Percentiles rank a stretch among this genome's conserved stretches.
Conservation (phyloP, 2,888 invertebrate genomes). For the Amphimallon solstitiale region DNA sequence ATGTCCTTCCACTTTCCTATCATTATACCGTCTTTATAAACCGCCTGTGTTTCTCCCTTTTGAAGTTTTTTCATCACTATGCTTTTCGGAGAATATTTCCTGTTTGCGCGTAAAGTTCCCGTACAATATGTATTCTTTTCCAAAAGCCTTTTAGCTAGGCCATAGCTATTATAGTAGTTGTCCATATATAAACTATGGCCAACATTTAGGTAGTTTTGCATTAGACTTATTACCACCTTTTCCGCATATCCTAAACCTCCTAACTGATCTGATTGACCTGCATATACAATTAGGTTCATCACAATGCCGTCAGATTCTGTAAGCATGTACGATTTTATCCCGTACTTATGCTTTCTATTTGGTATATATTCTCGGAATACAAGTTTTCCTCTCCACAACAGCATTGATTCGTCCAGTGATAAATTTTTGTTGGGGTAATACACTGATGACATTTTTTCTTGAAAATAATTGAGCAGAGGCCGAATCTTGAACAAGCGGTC, state of each 20-base stretch:
- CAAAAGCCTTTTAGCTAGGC: too few relatives aligned
- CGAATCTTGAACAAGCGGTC: too few relatives aligned
- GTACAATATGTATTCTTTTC: too few relatives aligned
- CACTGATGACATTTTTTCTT: background rate
- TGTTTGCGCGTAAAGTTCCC: too few relatives aligned
- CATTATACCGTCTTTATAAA: too few relatives aligned
- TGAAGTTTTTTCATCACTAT: too few relatives aligned
- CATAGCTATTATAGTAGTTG: too few relatives aligned
- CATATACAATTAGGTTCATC: background rate
- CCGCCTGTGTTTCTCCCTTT: too few relatives aligned
- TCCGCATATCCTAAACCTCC: background rate
- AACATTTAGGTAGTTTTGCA: constrained; percentile 5
- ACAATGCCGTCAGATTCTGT: constrained; percentile 7
- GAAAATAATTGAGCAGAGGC: too few relatives aligned
- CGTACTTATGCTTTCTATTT: constrained; percentile 6
- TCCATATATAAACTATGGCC: too few relatives aligned
- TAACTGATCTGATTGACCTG: background rate
- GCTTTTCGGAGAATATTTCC: too few relatives aligned
- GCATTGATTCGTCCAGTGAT: constrained; percentile 1
- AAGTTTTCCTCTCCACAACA: background rate
- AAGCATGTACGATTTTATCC: constrained; percentile 1
- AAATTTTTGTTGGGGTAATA: constrained; percentile 11
- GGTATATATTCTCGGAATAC: background rate
- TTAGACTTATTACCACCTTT: background rate
- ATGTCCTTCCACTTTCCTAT: too few relatives aligned